A percentile compares a stretch with the other conserved stretches of the same genome.
Conservation (phyloP, 1,140 invertebrate species). For the Diorhabda sublineata region DNA sequence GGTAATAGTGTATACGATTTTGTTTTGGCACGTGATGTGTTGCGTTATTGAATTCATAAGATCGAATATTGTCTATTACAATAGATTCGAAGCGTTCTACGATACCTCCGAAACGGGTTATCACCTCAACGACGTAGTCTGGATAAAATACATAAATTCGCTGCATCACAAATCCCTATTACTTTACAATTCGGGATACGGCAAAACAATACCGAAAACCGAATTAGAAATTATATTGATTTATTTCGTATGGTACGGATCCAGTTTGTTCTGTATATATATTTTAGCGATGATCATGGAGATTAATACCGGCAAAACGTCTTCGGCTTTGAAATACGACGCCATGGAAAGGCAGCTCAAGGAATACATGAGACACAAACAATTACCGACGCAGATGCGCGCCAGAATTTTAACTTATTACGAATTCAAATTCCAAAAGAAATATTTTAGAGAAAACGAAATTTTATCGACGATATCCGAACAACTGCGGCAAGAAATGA, state of each 20-base stretch:
- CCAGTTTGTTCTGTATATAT: conserved; percentile 35
- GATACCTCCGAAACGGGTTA: conserved; percentile 1
- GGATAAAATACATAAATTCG: conserved; percentile 15
- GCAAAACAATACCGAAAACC: conserved; percentile 25
- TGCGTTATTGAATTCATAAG: conserved; percentile 30
- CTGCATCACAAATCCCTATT: conserved; percentile 30
- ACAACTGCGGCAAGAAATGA: conserved; percentile 48
- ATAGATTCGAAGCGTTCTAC: neutral
- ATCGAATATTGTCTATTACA: neutral
- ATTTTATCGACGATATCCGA: conserved; percentile 49
- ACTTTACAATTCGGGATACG: conserved; percentile 35
- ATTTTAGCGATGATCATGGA: conserved; percentile 39
- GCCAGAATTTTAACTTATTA: conserved; percentile 41
- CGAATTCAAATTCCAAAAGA: conserved; percentile 47
- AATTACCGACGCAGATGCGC: conserved; percentile 39
- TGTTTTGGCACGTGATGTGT: conserved; percentile 33
- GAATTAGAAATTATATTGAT: conserved; percentile 30
- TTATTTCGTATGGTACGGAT: conserved; percentile 34
- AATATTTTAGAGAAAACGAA: conserved; percentile 47
- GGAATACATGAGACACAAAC: conserved; percentile 44
- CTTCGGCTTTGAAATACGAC: conserved; percentile 38
- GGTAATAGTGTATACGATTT: conserved; percentile 27
- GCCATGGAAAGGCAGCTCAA: conserved; percentile 41
- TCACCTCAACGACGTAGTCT: neutral
- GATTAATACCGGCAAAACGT: conserved; percentile 36